phyloP scores from a whole-genome alignment of 2,797 vertebrate species.

The Enteromius argenteus region DNA sequence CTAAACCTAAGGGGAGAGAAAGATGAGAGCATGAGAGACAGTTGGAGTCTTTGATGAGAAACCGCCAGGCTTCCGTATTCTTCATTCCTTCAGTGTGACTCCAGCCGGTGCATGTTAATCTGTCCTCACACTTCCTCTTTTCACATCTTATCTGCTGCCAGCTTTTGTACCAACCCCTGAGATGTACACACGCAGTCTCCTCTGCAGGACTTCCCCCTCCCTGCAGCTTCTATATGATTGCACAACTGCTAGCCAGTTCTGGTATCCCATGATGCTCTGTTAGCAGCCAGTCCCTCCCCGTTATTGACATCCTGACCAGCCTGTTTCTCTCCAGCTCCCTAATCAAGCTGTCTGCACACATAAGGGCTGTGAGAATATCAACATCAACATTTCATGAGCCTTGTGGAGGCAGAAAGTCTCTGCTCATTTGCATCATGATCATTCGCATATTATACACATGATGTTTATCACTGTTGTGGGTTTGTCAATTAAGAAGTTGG shows the following conservation, averaged over 20 bases:
- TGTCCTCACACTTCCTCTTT: constrained; percentile 52
- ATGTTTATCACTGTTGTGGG: constrained; percentile 19
- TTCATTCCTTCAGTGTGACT: constrained; percentile 46
- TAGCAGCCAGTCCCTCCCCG: constrained; percentile 9
- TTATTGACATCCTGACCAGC: constrained; percentile 28
- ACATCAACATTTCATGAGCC: constrained; percentile 31
- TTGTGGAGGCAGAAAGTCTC: not conserved
- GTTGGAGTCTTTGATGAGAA: constrained; percentile 48
- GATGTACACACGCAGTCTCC: constrained; percentile 23
- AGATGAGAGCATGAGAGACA: constrained; percentile 25
- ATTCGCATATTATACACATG: not conserved
- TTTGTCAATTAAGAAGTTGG: not conserved
- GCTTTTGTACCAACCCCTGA: constrained; percentile 48
- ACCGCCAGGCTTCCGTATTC: constrained; percentile 49
- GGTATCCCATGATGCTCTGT: constrained; percentile 30
- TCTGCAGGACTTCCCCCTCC: not conserved
- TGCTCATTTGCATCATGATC: constrained; percentile 20
- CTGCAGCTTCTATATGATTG: constrained; percentile 31
- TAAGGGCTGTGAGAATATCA: constrained; percentile 11
- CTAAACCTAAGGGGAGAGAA: constrained; percentile 11
- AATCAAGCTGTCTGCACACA: constrained; percentile 31
- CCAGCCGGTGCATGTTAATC: constrained; percentile 57
- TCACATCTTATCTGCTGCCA: constrained; percentile 64
- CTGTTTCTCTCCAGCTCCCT: constrained; percentile 30
- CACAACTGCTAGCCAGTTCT: constrained; percentile 22